These are phyloP conservation scores for Periplaneta americana DNA, from an alignment of 1,140 invertebrate genomes.

Conservation along the genomic window DNA sequence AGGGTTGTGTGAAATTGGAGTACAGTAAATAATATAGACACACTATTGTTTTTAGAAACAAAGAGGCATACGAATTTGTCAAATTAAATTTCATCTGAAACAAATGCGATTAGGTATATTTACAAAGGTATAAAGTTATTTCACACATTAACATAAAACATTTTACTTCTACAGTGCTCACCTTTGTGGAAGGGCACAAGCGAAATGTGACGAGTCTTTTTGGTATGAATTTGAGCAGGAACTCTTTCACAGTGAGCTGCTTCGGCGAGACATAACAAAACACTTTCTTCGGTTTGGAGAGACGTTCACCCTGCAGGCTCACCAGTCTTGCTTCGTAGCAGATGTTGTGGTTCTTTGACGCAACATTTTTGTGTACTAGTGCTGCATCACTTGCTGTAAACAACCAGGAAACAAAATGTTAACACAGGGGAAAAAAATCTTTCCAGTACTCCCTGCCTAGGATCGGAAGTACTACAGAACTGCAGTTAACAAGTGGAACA, in stretches of 20 bases:
- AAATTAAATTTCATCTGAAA: no score
- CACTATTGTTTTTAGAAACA: no score
- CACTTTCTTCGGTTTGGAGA: constrained; percentile 76
- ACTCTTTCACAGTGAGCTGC: constrained; percentile 87
- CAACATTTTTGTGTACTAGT: constrained; percentile 81
- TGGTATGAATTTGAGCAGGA: constrained; percentile 86
- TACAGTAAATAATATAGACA: no score
- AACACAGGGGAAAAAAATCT: not conserved
- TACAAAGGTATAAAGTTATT: no score
- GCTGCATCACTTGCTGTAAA: constrained; percentile 68
- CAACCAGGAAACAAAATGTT: constrained; percentile 5
- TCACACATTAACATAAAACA: no score
- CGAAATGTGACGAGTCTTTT: constrained; percentile 88
- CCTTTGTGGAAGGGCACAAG: constrained; percentile 86
- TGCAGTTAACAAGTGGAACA: no score
- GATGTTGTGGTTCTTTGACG: constrained; percentile 74
- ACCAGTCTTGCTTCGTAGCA: constrained; percentile 82
- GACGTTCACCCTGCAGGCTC: constrained; percentile 59
- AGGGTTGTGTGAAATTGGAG: no score
- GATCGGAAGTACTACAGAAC: no score
- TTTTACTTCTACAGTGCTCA: constrained; percentile 38
- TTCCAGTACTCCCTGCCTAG: no score
- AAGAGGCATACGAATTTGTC: no score
- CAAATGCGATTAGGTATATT: no score
- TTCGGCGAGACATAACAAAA: constrained; percentile 83